phyloP scores from a whole-genome alignment of 2,113 vertebrate species.

The Variabilichromis moorii region DNA sequence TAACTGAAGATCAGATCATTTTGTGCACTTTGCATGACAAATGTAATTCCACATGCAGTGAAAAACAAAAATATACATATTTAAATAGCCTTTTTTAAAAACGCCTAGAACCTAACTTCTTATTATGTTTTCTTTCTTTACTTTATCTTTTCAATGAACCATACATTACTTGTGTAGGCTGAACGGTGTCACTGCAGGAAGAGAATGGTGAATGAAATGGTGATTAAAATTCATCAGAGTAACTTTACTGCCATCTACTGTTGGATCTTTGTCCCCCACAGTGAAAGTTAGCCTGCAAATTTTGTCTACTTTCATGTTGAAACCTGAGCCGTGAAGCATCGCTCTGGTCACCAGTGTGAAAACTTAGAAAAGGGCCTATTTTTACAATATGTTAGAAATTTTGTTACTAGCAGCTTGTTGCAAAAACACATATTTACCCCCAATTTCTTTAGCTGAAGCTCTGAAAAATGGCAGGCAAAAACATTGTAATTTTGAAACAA shows the following conservation, averaged over 20 bases:
- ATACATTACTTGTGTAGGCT: not conserved
- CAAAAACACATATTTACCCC: not conserved
- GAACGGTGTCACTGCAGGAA: not conserved
- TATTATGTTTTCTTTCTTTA: not conserved
- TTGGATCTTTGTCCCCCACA: not conserved
- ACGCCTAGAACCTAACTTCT: not conserved
- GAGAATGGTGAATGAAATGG: fast-evolving
- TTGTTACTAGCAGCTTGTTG: not conserved
- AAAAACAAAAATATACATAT: not conserved
- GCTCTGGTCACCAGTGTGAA: not conserved
- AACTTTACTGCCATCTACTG: slow-evolving; percentile 57
- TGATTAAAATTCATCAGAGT: not conserved
- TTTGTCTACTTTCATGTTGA: not conserved
- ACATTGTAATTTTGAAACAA: not conserved
- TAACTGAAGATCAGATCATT: not conserved
- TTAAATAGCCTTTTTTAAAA: not conserved
- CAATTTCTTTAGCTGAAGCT: not conserved
- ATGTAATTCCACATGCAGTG: not conserved
- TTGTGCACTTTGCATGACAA: not conserved
- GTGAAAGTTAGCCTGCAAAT: not conserved
- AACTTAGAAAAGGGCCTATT: not conserved
- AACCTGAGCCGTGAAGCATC: not conserved
- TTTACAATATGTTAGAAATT: not conserved
- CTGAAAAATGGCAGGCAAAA: not conserved
- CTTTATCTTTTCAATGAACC: not conserved